Base-by-base conservation (phyloP, 2,888 invertebrate species). In the Ochropacha duplaris region DNA sequence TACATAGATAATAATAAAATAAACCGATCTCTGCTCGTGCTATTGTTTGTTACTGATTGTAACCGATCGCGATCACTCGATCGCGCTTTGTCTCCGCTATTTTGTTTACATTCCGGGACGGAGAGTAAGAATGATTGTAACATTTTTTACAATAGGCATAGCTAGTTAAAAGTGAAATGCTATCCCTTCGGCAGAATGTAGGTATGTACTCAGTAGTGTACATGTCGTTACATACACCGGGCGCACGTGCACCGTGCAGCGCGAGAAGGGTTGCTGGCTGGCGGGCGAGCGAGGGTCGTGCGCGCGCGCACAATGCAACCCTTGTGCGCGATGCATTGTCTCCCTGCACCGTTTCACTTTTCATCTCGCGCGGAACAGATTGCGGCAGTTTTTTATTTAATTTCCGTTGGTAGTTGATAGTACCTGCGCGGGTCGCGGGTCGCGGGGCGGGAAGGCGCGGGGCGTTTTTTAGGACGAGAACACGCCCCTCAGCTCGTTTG, bases 361-460 rank as follows among this genome's bases (percentile, higher is more conserved):
- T 72, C 71, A 76, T 71, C 72, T 77, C 76, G 71, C 81, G 74
- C 75, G 74, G 79, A 78, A 81, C 84, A 83, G 82, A 86, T 84
- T 82, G 84, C 79, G 69, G 66, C 72, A 69, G 68, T 78, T 82
- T 83, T 83, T 83, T 84, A 78, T 57, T 57, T 57, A 73, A 71
- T 77, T 75, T 76, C 78, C 72, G 79, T 75, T 76, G 75, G 69
- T 72, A 74, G 79, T 75, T 76, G 75, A 69, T 72, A 74, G 72
- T 72, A 66, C 31, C 60, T 57, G 64, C 24, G 66, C 56, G 65
- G 64, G 66, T 71, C 59, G 69, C 54, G 72, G 62, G 71, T 62
- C 52, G 65, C 55, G 64, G 55, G 59, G 62, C 31, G 50, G 57
- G 61, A 34, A 50, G 60, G 59, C 60, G 66, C 68, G 63, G 74